Evolutionary conservation across 2,888 invertebrate species (phyloP).

Genomic region (Oxycera nigricornis): DNA sequence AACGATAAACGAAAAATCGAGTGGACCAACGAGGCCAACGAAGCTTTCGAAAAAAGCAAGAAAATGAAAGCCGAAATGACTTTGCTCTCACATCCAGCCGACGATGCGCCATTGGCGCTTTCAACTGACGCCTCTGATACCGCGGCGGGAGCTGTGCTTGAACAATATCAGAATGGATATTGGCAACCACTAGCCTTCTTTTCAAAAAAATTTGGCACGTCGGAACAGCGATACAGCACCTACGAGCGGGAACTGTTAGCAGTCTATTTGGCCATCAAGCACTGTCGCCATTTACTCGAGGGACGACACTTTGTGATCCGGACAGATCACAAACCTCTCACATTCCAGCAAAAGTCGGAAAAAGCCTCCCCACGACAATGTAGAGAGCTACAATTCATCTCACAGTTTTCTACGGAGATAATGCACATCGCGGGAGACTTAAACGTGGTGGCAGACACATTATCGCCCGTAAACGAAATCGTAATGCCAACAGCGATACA

Average conservation of each 20-base stretch:
- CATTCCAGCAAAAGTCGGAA: too few relatives aligned
- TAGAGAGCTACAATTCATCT: too few relatives aligned
- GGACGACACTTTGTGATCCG: background rate
- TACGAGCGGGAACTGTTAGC: constrained; percentile 58
- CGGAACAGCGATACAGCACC: background rate
- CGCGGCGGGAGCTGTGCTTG: constrained; percentile 56
- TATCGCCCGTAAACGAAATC: too few relatives aligned
- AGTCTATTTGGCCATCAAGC: constrained; percentile 54
- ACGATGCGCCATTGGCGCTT: constrained; percentile 49
- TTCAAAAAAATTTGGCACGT: constrained; percentile 39
- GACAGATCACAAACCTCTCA: too few relatives aligned
- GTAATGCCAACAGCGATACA: too few relatives aligned
- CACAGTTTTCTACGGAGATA: too few relatives aligned
- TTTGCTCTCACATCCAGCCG: background rate
- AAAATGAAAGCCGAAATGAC: background rate
- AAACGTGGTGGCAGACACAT: too few relatives aligned
- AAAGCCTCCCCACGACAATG: too few relatives aligned
- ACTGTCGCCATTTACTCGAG: constrained; percentile 45
- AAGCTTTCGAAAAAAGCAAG: constrained; percentile 1
- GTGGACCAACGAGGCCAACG: background rate
- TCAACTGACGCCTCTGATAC: constrained; percentile 53
- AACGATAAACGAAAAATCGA: background rate
- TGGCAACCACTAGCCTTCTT: constrained; percentile 57
- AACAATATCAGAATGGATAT: constrained; percentile 50
- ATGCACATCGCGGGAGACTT: too few relatives aligned